These are phyloP conservation scores for Chaetops frenatus DNA, from an alignment of 2,113 vertebrate species.

Conservation along the genomic window DNA sequence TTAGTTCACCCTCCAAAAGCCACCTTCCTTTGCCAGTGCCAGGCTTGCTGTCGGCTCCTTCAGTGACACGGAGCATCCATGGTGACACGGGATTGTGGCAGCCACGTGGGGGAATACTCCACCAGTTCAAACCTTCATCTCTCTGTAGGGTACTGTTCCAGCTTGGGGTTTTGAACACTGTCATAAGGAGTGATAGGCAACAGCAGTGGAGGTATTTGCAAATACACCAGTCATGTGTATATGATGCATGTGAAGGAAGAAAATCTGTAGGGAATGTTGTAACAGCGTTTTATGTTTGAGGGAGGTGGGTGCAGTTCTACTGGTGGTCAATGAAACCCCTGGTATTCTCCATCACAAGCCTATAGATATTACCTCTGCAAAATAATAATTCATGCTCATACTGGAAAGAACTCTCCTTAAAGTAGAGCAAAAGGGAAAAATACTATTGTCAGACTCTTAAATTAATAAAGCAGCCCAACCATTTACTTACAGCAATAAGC, in stretches of 20 bases:
- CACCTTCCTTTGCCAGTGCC: background rate
- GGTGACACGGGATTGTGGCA: background rate
- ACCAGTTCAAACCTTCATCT: background rate
- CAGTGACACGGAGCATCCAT: background rate
- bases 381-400: background rate
- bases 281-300: background rate
- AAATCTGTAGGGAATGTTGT: background rate
- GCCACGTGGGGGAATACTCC: rapidly evolving
- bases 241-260: background rate
- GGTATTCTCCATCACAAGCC: background rate
- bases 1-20: background rate
- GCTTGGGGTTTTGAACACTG: background rate
- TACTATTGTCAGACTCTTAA: background rate
- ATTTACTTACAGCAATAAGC: background rate
- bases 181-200: background rate
- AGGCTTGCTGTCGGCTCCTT: background rate
- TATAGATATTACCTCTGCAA: background rate
- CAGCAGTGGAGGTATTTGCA: background rate
- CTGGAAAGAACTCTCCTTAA: background rate
- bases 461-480: background rate
- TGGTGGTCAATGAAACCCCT: background rate
- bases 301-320: background rate
- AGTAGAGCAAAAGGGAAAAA: background rate
- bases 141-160: background rate
- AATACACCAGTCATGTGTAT: background rate